Evolutionary conservation across 2,113 vertebrate species (phyloP).

Genomic region (Chaetura pelagica): DNA sequence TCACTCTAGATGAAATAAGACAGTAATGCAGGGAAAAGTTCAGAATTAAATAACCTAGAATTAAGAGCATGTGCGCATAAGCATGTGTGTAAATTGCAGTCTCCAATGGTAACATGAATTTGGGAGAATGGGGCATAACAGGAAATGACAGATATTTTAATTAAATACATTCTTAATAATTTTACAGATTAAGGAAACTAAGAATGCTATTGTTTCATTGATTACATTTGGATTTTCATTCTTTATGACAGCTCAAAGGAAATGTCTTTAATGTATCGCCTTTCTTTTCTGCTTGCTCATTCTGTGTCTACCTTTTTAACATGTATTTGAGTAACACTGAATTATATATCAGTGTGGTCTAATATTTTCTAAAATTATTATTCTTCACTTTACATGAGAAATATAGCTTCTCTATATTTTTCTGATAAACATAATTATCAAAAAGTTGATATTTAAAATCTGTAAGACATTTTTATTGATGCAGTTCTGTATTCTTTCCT

Average conservation of each 20-base stretch:
- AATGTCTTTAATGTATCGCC: fast-evolving
- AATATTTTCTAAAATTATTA: neutral
- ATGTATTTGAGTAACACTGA: neutral
- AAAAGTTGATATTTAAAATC: neutral
- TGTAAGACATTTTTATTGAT: neutral
- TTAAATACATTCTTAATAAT: neutral
- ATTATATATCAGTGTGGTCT: neutral
- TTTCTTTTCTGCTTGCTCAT: neutral
- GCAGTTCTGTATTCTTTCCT: neutral
- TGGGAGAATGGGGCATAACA: neutral
- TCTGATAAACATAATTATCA: neutral
- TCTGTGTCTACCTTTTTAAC: neutral
- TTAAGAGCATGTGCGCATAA: neutral
- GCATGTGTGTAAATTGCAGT: neutral
- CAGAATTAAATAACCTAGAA: neutral
- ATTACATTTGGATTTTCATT: neutral
- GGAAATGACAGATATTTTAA: neutral
- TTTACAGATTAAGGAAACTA: neutral
- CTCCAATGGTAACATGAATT: neutral
- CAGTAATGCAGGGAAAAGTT: neutral
- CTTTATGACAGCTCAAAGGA: neutral
- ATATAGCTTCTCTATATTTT: neutral
- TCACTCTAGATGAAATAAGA: neutral
- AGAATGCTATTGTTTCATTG: neutral
- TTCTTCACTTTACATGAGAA: neutral